These are phyloP conservation scores for Zeuzera pyrina DNA, from an alignment of 2,888 invertebrate species.

Conservation along the genomic window DNA sequence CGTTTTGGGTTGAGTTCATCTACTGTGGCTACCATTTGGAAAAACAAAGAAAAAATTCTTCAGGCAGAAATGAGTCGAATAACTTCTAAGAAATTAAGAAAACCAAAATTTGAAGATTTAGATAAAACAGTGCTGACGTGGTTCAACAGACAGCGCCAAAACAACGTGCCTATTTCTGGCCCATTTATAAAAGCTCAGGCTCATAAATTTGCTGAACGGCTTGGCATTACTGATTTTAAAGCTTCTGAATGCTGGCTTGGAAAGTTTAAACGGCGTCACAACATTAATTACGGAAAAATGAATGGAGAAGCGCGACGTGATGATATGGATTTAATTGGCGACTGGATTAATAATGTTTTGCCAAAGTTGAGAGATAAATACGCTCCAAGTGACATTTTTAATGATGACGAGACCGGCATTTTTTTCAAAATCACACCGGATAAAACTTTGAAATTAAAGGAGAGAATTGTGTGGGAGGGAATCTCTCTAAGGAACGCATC, in stretches of 20 bases:
- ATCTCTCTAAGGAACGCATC: conserved; percentile 21
- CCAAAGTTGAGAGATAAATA: no score
- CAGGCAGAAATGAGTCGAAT: conserved; percentile 3
- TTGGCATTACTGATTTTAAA: conserved; percentile 7
- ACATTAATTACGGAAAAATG: conserved; percentile 8
- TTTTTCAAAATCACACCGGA: conserved; percentile 24
- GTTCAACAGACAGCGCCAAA: conserved; percentile 9
- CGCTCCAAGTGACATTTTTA: conserved; percentile 21
- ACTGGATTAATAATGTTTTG: conserved; percentile 21
- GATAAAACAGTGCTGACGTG: conserved; percentile 6
- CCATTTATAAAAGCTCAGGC: conserved; percentile 1
- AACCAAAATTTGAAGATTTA: conserved; percentile 7
- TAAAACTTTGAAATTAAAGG: conserved; percentile 22
- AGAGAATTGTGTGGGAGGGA: conserved; percentile 23
- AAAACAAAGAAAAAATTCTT: conserved; percentile 6
- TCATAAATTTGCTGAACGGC: conserved; percentile 6
- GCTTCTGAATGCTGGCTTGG: conserved; percentile 10
- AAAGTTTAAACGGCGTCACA: conserved; percentile 10
- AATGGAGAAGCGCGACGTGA: conserved; percentile 11
- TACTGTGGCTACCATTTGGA: conserved; percentile 7
- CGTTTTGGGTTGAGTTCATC: conserved; percentile 11
- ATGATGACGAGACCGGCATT: conserved; percentile 24
- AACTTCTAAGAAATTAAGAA: conserved; percentile 7
- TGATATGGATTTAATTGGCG: conserved; percentile 18
- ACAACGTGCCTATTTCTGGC: conserved; percentile 8